Base-by-base conservation (phyloP, 2,113 vertebrate genomes). In the Nannospalax galili region DNA sequence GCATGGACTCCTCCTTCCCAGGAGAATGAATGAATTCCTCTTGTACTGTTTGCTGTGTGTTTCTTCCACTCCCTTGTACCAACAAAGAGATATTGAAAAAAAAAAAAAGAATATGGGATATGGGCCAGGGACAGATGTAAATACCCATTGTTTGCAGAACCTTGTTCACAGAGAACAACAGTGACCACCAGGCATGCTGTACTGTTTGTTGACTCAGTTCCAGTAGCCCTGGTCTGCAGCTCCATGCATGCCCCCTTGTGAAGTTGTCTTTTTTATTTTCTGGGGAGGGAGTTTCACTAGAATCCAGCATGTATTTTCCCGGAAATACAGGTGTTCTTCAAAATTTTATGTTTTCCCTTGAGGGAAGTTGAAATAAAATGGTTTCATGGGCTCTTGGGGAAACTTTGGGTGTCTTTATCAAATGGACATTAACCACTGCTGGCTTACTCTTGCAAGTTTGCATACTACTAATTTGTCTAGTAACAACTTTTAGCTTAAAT, bases 401-500 rank as follows among this genome's bases (percentile, higher is more conserved):
- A 97, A 96, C 93, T 60, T 96, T 75, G 97, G 97, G 88, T 37
- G 65, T 96, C 95, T 98, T 97, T 97, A 93, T 98, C 97, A 96
- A 93, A 93, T 78, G 97, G 62, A 87, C 97, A 97, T 98, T 97
- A 97, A 96, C 90, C 93, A 93, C 95, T 94, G 94, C 97, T 96
- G 97, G 96, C 95, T 95, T 92, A 30, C 89, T 65, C 94, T 97
- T 97, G 90, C 96, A 91, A 92, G 92, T 97, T 92, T 96, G 91
- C 88, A 32, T 80, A 45, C 35, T 35, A 32, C 92, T 84, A 8
- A 92, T 97, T 79, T 0, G 80, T 90, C 90, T 96, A 30, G 97
- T 96, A 95, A 95, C 90, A 97, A 48, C 70, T 95, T 97, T 97
- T 95, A 97, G 97, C 97, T 95, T 80, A 82, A 78, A 78, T 75